Base-by-base conservation (phyloP, 2,113 vertebrate genomes). In the Aptenodytes patagonicus region DNA sequence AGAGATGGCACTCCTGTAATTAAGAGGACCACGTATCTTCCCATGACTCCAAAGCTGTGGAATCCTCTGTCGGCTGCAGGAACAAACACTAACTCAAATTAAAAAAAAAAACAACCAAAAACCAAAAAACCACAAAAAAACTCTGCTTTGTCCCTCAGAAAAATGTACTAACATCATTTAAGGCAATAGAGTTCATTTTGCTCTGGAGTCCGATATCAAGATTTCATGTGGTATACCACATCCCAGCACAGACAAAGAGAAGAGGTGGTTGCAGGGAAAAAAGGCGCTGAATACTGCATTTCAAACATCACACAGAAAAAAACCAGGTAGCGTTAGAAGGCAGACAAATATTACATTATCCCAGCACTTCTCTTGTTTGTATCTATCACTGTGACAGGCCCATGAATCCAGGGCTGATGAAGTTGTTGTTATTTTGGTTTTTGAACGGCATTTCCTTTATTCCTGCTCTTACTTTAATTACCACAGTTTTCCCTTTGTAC, bases 61-160 rank as follows among this genome's bases (percentile, higher is more conserved):
- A 94, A 96, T 94, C 95, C 83, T 90, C 42, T 47, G 47, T 8
- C 65, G 65, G 81, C 95, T 76, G 2, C 93, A 93, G 83, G 36
- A 89, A 89, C 29, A 52, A 89, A n/a, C 70, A 68, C 14, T 31
- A 68, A 26, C 64, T 86, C 15, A 31, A 38, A 72, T 11, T 3
- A 2, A 51, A 46, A 25, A 18, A 5, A 34, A 32, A 28, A 9
- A 18, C 20, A 22, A 18, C 16, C 44, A 17, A 19, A 22, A 29
- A 11, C 16, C 2, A 11, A 11, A 18, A 19, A 5, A 4, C 7
- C 18, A 31, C 40, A 52, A 21, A 36, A 24, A 18, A 38, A 10
- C 44, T 31, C 9, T 29, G 29, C 20, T 71, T 91, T 70, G 29
- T 72, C 32, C 66, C 29, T 61, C 71, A 58, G 47, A 69, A 73